Base-by-base conservation (phyloP, 2,797 vertebrate species). In the Neostethus bicornis region DNA sequence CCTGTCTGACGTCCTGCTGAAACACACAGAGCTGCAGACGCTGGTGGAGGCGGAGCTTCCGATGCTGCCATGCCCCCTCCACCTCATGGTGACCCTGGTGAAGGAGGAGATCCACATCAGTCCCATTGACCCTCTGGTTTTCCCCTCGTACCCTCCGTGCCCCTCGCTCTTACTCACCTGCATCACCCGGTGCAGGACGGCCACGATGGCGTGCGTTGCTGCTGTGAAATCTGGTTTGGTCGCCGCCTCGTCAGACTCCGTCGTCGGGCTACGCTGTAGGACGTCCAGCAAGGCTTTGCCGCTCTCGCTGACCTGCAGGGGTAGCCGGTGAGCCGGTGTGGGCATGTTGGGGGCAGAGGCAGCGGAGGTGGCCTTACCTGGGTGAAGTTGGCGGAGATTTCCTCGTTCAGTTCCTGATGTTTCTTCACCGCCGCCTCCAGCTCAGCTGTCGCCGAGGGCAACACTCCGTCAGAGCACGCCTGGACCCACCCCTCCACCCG, bases 261-360 rank as follows among this genome's bases (percentile, higher is more conserved):
- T 87, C 0, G 91, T 90, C 56, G 95, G 85, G 29, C 94, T 93
- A 38, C 94, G 92, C 85, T 99, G 96, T 1, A 99, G 89, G 5
- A 97, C 94, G 16, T 99, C 97, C 84, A 99, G 55, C 46, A 99
- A 77, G 0, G 95, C 95, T 87, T 98, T 98, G 61, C 97, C 96
- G 45, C 96, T 97, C 77, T 98, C 95, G 85, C 96, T 98, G 44
- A 98, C 95, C 97, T 98, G 81, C 28, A 72, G 34, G 51, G 34
- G 51, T 25, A 61, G 19, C 61, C 38, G 61, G 20, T 43, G 75
- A 88, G 4, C 51, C 28, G 25, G 31, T 6, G 2, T 12, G 25
- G 1, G 13, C 34, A 39, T 17, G 9, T 4, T 2, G 13, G 17
- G 21, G 7, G 21, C 4, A 28, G 2, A 6, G 39, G 31, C 13